phyloP scores from a whole-genome alignment of 2,113 vertebrate genomes.

The Butorides virescens region DNA sequence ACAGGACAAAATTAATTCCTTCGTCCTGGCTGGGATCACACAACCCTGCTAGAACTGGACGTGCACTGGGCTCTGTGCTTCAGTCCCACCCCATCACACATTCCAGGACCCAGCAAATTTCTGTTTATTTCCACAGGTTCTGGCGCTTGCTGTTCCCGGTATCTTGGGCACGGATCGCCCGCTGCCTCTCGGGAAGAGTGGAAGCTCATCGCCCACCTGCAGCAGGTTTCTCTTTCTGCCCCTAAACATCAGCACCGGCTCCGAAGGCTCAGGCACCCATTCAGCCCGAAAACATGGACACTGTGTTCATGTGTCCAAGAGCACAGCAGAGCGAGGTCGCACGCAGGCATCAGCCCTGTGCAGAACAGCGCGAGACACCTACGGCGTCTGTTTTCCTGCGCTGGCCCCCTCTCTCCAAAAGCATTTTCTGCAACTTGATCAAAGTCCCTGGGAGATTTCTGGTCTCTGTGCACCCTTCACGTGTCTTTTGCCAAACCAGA shows the following conservation, averaged over 20 bases:
- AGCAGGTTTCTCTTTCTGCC: neutral
- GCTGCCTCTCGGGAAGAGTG: neutral
- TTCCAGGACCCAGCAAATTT: neutral
- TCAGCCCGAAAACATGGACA: accelerated
- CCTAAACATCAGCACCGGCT: neutral
- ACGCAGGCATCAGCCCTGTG: neutral
- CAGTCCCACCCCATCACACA: neutral
- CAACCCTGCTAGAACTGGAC: neutral
- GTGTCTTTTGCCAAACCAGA: neutral
- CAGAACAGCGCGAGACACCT: neutral
- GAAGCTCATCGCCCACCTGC: neutral
- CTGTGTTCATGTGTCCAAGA: neutral
- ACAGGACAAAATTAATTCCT: neutral
- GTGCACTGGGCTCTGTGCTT: neutral
- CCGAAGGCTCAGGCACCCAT: neutral
- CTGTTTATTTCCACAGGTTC: neutral
- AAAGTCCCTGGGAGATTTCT: neutral
- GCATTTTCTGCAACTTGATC: neutral
- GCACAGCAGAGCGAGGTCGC: neutral
- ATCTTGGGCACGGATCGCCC: neutral
- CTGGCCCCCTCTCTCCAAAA: neutral
- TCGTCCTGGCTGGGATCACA: neutral
- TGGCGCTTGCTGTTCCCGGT: neutral
- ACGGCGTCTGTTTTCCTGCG: neutral
- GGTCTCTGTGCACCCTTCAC: neutral